Base-by-base conservation (phyloP, 1,140 invertebrate genomes). In the Musca vetustissima region DNA sequence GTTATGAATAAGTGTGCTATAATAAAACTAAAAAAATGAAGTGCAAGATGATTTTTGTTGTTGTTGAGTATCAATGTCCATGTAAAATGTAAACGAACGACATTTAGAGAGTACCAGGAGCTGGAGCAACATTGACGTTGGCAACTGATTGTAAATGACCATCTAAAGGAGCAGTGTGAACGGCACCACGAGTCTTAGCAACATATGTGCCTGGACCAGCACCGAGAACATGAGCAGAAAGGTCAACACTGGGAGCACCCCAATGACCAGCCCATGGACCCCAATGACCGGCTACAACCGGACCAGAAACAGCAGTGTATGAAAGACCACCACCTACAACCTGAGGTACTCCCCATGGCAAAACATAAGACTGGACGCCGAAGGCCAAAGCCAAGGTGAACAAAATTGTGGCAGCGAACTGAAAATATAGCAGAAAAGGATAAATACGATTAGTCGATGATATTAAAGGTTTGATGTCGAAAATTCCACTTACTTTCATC, bases 161-260 rank as follows among this genome's bases (percentile, higher is more conserved):
- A 25, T 84, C 79, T 69, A 85, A 77, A 19, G 85, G 85, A 69
- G 85, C 85, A 9, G 81, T 79, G 71, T 86, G 85, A 1, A 86
- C 72, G 28, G 85, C 83, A 47, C 85, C 85, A 66, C 83, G 83
- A 57, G 83, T 86, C 68, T 85, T 84, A 66, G 85, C 85, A 22
- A 85, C 84, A 67, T 86, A 86, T 59, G 75, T 73, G 11, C 36
- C 36, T 8, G 36, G 36, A 64, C 47, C 36, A 48, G 1, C 17
- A n/a, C 11, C 61, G 19, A 47, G 28, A 24, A 28, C 32, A 1
- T 21, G 61, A 25, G 28, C 61, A 24, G 36, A 15, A 48, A 64
- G 36, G 3, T 17, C 61, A 21, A 36, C 61, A 8, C 76, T 76
- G 19, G 61, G 61, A 7, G 9, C 15, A 59, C 75, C 76, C 69